phyloP scores from a whole-genome alignment of 2,888 invertebrate species.

The Timandra comae region DNA sequence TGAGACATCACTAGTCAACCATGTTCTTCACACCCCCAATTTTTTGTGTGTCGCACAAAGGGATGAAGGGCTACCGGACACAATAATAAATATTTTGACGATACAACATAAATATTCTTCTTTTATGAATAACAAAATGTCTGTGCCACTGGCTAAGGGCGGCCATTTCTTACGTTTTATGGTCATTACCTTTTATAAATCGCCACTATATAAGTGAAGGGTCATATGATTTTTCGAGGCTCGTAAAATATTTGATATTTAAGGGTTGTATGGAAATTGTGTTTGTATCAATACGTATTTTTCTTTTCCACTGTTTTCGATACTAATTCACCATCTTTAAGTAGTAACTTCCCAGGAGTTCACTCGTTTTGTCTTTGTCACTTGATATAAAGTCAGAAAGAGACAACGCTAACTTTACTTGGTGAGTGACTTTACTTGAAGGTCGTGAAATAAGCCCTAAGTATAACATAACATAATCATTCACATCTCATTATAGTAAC shows the following conservation, averaged over 20 bases:
- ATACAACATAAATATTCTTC: conserved; percentile 73
- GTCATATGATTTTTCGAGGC: conserved; percentile 44
- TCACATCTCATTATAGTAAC: too few relatives aligned
- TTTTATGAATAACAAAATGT: conserved; percentile 74
- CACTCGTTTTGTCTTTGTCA: too few relatives aligned
- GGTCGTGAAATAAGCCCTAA: too few relatives aligned
- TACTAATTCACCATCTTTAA: too few relatives aligned
- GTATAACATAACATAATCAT: too few relatives aligned
- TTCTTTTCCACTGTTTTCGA: too few relatives aligned
- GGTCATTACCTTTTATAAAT: conserved; percentile 67
- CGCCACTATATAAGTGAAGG: conserved; percentile 61
- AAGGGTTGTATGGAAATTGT: conserved; percentile 3
- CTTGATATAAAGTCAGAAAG: too few relatives aligned
- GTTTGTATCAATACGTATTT: background rate
- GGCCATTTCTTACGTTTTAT: conserved; percentile 64
- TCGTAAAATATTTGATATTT: conserved; percentile 22
- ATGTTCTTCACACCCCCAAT: conserved; percentile 65
- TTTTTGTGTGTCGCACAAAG: conserved; percentile 63
- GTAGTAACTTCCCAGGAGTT: too few relatives aligned
- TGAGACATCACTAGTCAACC: conserved; percentile 33
- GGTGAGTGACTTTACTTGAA: too few relatives aligned
- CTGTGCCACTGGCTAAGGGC: conserved; percentile 55
- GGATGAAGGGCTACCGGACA: conserved; percentile 66
- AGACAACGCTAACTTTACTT: too few relatives aligned
- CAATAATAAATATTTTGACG: conserved; percentile 77